Evolutionary conservation across 1,140 invertebrate genomes (phyloP), one percentile per base, ranked within the genome.

Genomic region (Pseudomyrmex sp.): DNA sequence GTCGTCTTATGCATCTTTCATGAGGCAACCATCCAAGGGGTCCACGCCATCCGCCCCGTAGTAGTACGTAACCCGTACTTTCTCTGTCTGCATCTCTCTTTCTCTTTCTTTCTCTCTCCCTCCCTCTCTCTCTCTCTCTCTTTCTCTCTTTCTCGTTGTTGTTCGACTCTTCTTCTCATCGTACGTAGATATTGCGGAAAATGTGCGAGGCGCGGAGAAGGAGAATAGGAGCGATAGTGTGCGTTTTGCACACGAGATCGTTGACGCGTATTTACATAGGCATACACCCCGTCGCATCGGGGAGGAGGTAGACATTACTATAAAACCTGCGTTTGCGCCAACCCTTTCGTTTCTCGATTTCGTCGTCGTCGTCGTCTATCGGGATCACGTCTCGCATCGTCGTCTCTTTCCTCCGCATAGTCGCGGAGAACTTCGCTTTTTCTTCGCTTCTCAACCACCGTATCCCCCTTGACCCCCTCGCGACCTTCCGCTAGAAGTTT

Each of bases 1-100:
- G 93, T 94, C 93, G 93, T 94, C 94, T 94, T 94, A 94, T 94
- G 93, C 94, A 94, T 94, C 93, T 94, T 94, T 94, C 94, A 94
- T 94, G 93, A 94, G 93, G 91, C 92, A 91, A 88, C 90, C 91
- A 93, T 94, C 93, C 92, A 94, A 94, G 93, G 94, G 94, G 93
- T 94, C 93, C 92, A 90, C 90, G 74, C 89, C 87, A 91, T 92
- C 88, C 90, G 89, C 87, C 73, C 79, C 86, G 83, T 86, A 87
- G 75, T 87, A 84, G 88, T 89, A 77, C 63, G 46, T 84, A 68
- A 63, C 74, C 68, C 75, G 66, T 73, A 85, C 77, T 85, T 82
- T 85, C 86, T 89, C 75, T 62, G 56, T 77, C 85, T 86, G 75
- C 82, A 58, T 82, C 82, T 79, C 74, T 72, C 79, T 83, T 65